A percentile compares a stretch with the other conserved stretches of the same genome.
Evolutionary conservation across 2,113 vertebrate species (phyloP).

Genomic region (Pungitius pungitius): DNA sequence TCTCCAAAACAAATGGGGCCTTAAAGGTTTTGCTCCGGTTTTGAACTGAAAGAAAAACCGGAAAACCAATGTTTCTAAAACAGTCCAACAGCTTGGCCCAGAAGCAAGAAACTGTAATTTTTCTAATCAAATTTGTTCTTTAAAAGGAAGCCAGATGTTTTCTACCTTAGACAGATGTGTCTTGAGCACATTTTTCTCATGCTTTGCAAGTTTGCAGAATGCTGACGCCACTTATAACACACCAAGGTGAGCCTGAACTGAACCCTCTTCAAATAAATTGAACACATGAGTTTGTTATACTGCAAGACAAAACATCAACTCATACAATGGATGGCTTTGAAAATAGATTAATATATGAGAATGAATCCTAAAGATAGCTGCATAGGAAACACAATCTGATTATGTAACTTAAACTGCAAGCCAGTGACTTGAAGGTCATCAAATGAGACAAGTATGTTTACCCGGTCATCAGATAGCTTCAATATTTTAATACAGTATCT

Average conservation of each 20-base stretch:
- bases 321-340: neutral
- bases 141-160: conserved; percentile 83
- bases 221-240: conserved; percentile 17
- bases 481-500: conserved; percentile 27
- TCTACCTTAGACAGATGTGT: conserved; percentile 79
- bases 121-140: conserved; percentile 87
- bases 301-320: neutral
- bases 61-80: conserved; percentile 85
- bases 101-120: conserved; percentile 83
- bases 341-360: neutral
- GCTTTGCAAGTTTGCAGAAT: conserved; percentile 65
- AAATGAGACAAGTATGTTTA: neutral
- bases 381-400: conserved; percentile 19
- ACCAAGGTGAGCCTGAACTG: conserved; percentile 16
- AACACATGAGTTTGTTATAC: neutral
- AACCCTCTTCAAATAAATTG: neutral
- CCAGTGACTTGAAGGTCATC: conserved; percentile 4
- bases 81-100: conserved; percentile 79
- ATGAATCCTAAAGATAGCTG: neutral
- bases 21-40: conserved; percentile 72
- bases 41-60: conserved; percentile 84
- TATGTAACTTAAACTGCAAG: neutral
- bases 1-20: conserved; percentile 70
- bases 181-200: conserved; percentile 65
- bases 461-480: conserved; percentile 4